Base-by-base conservation (phyloP, 2,888 invertebrate genomes). In the Pachycephus smyrnensis region DNA sequence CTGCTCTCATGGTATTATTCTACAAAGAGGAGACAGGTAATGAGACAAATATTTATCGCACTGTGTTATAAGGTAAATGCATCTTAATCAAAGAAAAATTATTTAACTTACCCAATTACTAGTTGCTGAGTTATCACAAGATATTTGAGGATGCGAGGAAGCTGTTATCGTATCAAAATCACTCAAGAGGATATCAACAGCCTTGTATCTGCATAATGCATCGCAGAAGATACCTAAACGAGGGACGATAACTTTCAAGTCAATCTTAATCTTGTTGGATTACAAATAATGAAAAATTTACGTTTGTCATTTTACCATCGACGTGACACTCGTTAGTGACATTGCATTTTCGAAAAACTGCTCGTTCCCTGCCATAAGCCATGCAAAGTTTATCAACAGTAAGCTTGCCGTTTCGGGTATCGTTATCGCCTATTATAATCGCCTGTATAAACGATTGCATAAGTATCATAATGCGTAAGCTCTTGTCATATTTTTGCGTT, bases 341-440 rank as follows among this genome's bases (percentile, higher is more conserved):
- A 79, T 91, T 90, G 80, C 91, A 92, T 1, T 83, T 84, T 75
- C 89, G 84, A 81, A 90, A 92, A 12, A 87, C 80, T 0, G 90
- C 90, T 32, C 89, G 88, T 40, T 87, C 87, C 74, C 86, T 89
- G 0, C 92, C 92, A 80, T 89, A 89, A 73, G 88, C 87, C n/a
- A 88, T 82, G 73, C 90, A 88, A 32, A 92, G 87, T 76, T 85
- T 89, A 12, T 86, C 83, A 0, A 84, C 90, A 3, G 92, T 90
- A 12, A 82, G 84, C 55, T 89, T 88, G 0, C 91, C 92, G 32
- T 81, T 80, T 9, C 82, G 83, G 4, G 81, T 76, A 75, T 91
- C 86, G 9, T 86, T 81, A 78, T 92, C 92, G 69, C 89, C 90
- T 75, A 92, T 82, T 1, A 92, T 84, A 11, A 92, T 90, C 84